These are phyloP conservation scores for Anser brachyrhynchus DNA, from an alignment of 2,113 vertebrate genomes.

Conservation along the genomic window DNA sequence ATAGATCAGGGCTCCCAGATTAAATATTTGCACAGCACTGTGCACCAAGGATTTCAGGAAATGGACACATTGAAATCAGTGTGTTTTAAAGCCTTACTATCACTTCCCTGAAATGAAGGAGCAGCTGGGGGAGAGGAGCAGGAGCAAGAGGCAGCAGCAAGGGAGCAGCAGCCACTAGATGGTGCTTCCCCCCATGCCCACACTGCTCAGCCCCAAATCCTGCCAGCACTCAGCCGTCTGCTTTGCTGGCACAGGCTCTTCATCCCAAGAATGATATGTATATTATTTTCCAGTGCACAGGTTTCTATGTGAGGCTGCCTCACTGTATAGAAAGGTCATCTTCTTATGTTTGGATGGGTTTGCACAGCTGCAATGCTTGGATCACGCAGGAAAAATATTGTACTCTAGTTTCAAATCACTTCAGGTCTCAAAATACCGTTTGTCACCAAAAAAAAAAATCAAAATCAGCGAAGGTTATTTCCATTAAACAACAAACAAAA, in stretches of 20 bases:
- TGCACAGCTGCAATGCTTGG: not conserved
- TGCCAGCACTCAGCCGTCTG: no score
- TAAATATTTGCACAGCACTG: not conserved
- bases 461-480: not conserved
- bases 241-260: not conserved
- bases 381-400: accelerated
- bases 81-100: not conserved
- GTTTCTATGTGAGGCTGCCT: not conserved
- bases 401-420: accelerated
- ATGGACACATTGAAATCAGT: not conserved
- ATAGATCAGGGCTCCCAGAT: not conserved
- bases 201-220: no score
- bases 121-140: no score
- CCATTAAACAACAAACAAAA: not conserved
- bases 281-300: not conserved
- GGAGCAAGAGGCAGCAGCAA: not conserved
- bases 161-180: not conserved
- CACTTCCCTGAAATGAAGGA: not conserved
- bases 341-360: no score
- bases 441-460: no score
- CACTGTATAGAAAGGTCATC: not conserved
- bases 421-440: not conserved
- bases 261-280: not conserved
- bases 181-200: not conserved
- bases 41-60: not conserved